These are phyloP conservation scores for Sporophila hypoxantha DNA, from an alignment of 2,113 vertebrate species.

Conservation along the genomic window DNA sequence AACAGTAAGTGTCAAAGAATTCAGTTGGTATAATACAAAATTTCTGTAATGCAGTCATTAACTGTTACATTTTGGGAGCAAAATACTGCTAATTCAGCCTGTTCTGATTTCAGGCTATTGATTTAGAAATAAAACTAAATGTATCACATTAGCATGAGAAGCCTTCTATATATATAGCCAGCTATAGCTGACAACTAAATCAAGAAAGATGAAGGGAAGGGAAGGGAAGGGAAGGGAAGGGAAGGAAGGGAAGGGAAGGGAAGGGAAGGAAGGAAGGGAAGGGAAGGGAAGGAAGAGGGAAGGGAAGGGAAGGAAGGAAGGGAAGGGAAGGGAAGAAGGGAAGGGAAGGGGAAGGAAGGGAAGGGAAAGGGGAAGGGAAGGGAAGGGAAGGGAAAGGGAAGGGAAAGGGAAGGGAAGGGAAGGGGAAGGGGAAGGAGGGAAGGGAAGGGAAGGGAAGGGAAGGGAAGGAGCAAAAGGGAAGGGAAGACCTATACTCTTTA, in stretches of 20 bases:
- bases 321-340: too few species aligned
- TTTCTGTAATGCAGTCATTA: neutral
- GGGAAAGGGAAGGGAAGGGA: neutral
- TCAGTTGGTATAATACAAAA: neutral
- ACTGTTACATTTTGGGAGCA: neutral
- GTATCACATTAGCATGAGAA: neutral
- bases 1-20: neutral
- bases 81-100: neutral
- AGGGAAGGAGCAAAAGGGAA: neutral
- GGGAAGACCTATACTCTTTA: neutral
- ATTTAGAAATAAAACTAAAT: slow-evolving; percentile 4
- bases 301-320: neutral
- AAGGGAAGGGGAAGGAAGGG: neutral
- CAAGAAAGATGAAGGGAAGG: neutral
- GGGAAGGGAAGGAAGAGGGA: neutral
- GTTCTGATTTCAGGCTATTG: neutral
- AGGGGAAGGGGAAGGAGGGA: neutral
- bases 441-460: neutral
- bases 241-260: too few species aligned
- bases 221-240: neutral
- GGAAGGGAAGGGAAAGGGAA: neutral
- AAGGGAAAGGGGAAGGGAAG: neutral
- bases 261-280: neutral
- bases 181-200: neutral
- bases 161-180: neutral